phyloP scores from a whole-genome alignment of 2,888 invertebrate genomes.

The Patella pellucida region DNA sequence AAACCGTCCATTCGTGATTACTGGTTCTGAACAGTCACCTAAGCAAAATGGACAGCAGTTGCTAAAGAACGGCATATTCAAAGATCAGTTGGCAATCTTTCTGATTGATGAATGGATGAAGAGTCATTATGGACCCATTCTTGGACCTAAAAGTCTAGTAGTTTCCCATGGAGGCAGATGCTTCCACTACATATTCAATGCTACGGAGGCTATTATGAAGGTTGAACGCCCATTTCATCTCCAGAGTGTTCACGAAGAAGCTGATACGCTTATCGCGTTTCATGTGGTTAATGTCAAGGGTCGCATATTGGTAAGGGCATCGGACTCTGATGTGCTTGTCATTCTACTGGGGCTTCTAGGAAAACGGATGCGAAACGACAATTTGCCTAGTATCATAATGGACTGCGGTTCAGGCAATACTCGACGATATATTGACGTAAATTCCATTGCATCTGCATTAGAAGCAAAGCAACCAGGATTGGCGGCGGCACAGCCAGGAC shows the following conservation, averaged over 20 bases:
- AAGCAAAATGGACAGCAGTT: not conserved
- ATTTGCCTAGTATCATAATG: not conserved
- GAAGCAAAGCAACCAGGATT: too few species aligned
- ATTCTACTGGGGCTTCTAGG: not conserved
- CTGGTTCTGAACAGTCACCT: slow-evolving; percentile 13
- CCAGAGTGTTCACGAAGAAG: not conserved
- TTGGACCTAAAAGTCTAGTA: slow-evolving; percentile 17
- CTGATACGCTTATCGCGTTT: not conserved
- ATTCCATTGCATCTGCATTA: too few species aligned
- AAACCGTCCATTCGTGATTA: slow-evolving; percentile 10
- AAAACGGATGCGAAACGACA: not conserved
- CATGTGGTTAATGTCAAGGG: not conserved
- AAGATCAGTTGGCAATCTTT: slow-evolving; percentile 16
- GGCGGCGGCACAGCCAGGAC: too few species aligned
- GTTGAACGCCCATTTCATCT: not conserved
- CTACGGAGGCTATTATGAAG: not conserved
- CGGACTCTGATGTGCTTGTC: not conserved
- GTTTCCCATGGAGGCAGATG: slow-evolving; percentile 21
- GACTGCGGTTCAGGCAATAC: not conserved
- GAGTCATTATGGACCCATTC: slow-evolving; percentile 14
- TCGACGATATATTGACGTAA: not conserved
- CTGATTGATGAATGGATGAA: slow-evolving; percentile 15
- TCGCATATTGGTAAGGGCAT: not conserved
- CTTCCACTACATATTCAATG: not conserved
- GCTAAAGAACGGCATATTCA: slow-evolving; percentile 18